These are phyloP conservation scores for Lottia scabra DNA, from an alignment of 2,888 invertebrate genomes.

Conservation along the genomic window DNA sequence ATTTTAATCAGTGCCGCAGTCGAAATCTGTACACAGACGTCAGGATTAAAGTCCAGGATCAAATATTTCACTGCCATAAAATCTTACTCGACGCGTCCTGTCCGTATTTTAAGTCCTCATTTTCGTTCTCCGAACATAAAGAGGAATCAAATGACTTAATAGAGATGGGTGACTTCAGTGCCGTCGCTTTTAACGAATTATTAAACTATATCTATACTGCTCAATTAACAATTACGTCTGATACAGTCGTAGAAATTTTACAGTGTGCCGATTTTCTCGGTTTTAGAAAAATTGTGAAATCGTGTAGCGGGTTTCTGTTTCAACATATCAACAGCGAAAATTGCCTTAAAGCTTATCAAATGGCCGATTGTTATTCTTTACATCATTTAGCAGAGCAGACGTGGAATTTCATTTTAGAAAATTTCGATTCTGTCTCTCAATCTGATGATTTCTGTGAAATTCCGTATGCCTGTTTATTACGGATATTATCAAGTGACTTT, in stretches of 20 bases:
- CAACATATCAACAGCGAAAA: conserved; percentile 26
- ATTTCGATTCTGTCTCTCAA: conserved; percentile 8
- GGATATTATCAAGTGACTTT: conserved; percentile 10
- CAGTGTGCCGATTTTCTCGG: conserved; percentile 30
- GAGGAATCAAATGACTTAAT: background rate
- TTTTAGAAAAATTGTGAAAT: conserved; percentile 23
- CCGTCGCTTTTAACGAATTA: conserved; percentile 22
- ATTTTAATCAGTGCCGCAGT: conserved; percentile 20
- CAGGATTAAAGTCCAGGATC: conserved; percentile 21
- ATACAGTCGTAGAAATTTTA: conserved; percentile 25
- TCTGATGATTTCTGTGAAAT: conserved; percentile 18
- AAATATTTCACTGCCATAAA: conserved; percentile 27
- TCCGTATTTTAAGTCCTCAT: conserved; percentile 27
- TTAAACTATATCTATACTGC: conserved; percentile 27
- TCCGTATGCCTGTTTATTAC: conserved; percentile 16
- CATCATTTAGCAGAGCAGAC: conserved; percentile 18
- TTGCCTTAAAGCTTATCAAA: conserved; percentile 22
- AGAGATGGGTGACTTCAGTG: conserved; percentile 14
- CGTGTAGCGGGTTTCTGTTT: conserved; percentile 21
- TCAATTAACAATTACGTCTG: conserved; percentile 17
- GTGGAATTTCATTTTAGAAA: conserved; percentile 8
- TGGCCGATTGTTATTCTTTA: conserved; percentile 19
- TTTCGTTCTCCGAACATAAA: conserved; percentile 17
- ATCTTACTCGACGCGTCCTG: conserved; percentile 26
- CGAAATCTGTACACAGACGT: conserved; percentile 23